Evolutionary conservation across 1,140 invertebrate species (phyloP), one percentile per base, ranked within the genome.

Genomic region (Penaeus vannamei): DNA sequence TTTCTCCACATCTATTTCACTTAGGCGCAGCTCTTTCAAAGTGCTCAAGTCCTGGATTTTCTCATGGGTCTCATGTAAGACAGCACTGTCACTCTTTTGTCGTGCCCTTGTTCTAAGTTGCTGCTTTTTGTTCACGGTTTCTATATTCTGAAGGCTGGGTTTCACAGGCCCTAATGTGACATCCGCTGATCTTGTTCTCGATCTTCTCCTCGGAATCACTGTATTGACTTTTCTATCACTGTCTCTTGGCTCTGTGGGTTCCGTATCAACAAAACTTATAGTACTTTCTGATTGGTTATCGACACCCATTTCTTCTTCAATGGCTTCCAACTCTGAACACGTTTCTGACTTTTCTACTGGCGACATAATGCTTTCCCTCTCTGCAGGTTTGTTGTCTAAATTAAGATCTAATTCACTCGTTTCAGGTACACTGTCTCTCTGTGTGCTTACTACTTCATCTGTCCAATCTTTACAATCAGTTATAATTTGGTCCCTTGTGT

Each of bases 181-280:
- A n/a, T 84, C 62, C 46, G 87, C 82, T 32, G 87, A 89, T 64
- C 83, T 84, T 17, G 87, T 84, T 29, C 87, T 84, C 60, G 76
- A 64, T 60, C 87, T 84, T 19, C 32, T 29, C 46, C 79, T 87
- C 19, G 62, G 42, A 32, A 69, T 46, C 20, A 36, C 59, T 23
- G 42, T 42, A 32, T 26, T 85, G 84, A 69, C 62, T 36, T 85
- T 42, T 20, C 10, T 17, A 46, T 32, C 8, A 59, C 46, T 82
- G 53, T 53, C 53, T 53, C 53, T 87, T 82, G 42, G 20, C 64
- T 29, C n/a, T 61, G 53, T 53, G 53, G 53, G 53, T 53, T 53
- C 53, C 17, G 5, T 17, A 53, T 53, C 17, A 53, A 10, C 53
- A 12, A 53, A 53, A 53, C 17, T 53, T 53, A 14, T 0, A 53